Base-by-base conservation (phyloP, 2,113 vertebrate genomes). In the Actinemys pallida region DNA sequence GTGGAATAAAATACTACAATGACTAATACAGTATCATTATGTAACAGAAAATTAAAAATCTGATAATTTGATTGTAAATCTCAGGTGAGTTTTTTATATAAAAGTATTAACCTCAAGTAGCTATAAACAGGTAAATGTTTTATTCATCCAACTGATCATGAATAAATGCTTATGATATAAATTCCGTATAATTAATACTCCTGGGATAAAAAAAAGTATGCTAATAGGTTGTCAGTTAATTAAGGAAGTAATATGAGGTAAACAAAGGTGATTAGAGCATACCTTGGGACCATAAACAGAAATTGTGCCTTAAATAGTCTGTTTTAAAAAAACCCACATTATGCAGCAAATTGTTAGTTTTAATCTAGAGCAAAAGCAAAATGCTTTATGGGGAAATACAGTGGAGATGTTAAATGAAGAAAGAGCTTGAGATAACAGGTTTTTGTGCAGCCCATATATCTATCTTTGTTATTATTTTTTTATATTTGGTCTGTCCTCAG, bases 151-250 rank as follows among this genome's bases (percentile, higher is more conserved):
- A 98, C 97, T 98, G 98, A 98, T 98, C 98, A 31, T 94, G 95
- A 98, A 98, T 98, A 98, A 98, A 98, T 98, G 97, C 98, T 98
- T 98, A 98, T 98, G 97, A 98, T 98, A 98, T 98, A 98, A 98
- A 98, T 98, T 98, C 98, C 97, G 98, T 98, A 98, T 98, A 98
- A 98, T 99, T 98, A 98, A 98, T 98, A 98, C 98, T 98, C 98
- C 62, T 83, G 98, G 98, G 98, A 98, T 98, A 96, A 98, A 98
- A 97, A 98, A 98, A 83, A 24, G 97, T 97, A 98, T 98, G 98
- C 98, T 98, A 98, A 98, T 98, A 98, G 97, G 98, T 98, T 98
- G 98, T 97, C 97, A 97, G 98, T 98, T 99, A 99, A 99, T 98
- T 99, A 98, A 98, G 98, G 98, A 98, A 98, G 97, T 98, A 98